Conservation (phyloP, 2,797 vertebrate genomes). For the Rhyacichthys aspro region DNA sequence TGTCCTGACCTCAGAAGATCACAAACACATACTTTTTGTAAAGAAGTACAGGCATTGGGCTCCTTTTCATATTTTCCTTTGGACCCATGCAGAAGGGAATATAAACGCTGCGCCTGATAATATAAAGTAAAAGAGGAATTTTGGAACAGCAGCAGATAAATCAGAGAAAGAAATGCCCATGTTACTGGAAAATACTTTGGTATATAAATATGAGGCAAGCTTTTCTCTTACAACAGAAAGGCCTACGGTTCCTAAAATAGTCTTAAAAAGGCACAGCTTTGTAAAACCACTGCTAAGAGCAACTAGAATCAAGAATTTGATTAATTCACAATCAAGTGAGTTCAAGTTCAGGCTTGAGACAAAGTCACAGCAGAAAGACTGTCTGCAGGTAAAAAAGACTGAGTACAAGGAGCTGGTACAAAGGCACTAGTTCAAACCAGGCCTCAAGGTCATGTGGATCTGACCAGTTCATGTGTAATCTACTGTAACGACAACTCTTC, state of each 20-base stretch:
- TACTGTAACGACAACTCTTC: not conserved
- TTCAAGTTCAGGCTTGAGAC: constrained; percentile 26
- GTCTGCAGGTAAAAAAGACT: constrained; percentile 15
- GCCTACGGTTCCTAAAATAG: not conserved
- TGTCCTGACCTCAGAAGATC: not conserved
- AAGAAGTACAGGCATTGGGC: too few species aligned
- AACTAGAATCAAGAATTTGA: constrained; percentile 16
- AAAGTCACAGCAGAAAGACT: constrained; percentile 16
- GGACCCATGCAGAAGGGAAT: constrained; percentile 8
- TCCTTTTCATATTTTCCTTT: not conserved
- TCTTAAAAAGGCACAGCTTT: constrained; percentile 13
- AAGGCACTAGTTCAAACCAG: constrained; percentile 8
- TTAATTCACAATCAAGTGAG: constrained; percentile 22
- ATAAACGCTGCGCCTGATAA: constrained; percentile 1
- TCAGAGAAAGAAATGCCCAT: not conserved
- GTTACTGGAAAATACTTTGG: constrained; percentile 8
- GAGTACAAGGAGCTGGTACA: not conserved
- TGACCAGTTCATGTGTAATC: not conserved
- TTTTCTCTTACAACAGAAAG: constrained; percentile 3
- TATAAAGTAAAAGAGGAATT: not conserved
- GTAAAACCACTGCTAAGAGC: constrained; percentile 6
- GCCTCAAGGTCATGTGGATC: constrained; percentile 17
- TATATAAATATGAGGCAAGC: constrained; percentile 7
- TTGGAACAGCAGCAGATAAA: constrained; percentile 9
- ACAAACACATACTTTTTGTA: not conserved